Evolutionary conservation across 2,888 invertebrate species (phyloP), one percentile per base, ranked within the genome.

Genomic region (Eulithis prunata): DNA sequence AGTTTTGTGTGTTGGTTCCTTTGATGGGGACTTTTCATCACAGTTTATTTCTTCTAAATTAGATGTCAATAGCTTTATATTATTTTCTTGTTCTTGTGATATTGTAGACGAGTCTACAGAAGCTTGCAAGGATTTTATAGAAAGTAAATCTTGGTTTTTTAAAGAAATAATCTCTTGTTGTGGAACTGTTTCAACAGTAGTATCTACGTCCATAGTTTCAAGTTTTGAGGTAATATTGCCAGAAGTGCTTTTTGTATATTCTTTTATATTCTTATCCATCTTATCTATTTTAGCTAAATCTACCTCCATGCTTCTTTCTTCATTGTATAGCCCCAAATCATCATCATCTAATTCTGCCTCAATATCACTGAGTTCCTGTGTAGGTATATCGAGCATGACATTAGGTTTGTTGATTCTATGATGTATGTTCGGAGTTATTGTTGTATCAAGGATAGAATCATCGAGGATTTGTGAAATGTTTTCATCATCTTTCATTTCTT

Each of bases 381-480:
- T 82, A 5, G 90, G 91, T 75, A 91, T 91, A 71, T 91, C 87
- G 47, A 91, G 68, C 91, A 91, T 91, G 10, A 83, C 76, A 74
- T 91, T 85, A 2, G 90, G 90, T 74, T 82, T 82, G n/a, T 80
- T 82, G 3, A 91, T 72, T 3, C 80, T 76, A 70, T 88, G 88
- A 12, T 79, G 78, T 46, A 66, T 58, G 43, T 71, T 73, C 8
- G 70, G 71, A 14, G 59, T 63, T 5, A 69, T 71, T 21, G 57
- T 55, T 38, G 49, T 14, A 36, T 64, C 61, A 12, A 53, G 13
- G 4, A 54, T 64, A 3, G 65, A 62, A 58, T 68, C 59, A 47
- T 63, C 28, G 6, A 7, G 12, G 3, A 32, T n/a, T 51, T 32
- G 41, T 28, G 52, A 43, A 28, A 28, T n/a, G 28, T n/a, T 52